A percentile compares a stretch with the other conserved stretches of the same genome.
Conservation (phyloP, 1,140 invertebrate genomes). For the Drosophila funebris region DNA sequence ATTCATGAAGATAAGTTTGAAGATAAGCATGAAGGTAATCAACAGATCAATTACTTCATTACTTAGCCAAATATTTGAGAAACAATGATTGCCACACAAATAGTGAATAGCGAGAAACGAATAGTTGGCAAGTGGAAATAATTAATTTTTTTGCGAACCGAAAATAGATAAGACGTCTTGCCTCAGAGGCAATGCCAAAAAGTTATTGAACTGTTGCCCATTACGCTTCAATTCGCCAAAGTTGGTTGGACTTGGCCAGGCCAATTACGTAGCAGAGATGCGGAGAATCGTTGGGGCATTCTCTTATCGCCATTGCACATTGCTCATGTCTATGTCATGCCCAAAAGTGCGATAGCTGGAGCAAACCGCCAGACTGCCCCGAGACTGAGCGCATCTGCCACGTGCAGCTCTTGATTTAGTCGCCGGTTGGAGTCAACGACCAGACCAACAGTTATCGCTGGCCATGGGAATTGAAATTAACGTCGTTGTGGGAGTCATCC, state of each 20-base stretch:
- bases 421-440: conserved; percentile 60
- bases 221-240: conserved; percentile 66
- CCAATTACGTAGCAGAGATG: conserved; percentile 49
- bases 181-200: conserved; percentile 59
- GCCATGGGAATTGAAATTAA: conserved; percentile 69
- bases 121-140: conserved; percentile 11
- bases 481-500: conserved; percentile 29
- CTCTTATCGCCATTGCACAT: conserved; percentile 71
- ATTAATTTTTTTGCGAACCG: conserved; percentile 15
- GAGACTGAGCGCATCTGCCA: conserved; percentile 62
- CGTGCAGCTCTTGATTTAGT: conserved; percentile 71
- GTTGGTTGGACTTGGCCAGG: conserved; percentile 67
- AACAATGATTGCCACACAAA: not conserved
- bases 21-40: not conserved
- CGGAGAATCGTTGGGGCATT: conserved; percentile 15
- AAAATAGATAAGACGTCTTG: conserved; percentile 22
- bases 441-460: conserved; percentile 37
- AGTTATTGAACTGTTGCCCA: conserved; percentile 79
- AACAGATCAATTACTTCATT: not conserved
- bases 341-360: conserved; percentile 25
- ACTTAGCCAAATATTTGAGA: not conserved
- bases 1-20: too few species aligned
- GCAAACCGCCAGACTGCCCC: conserved; percentile 21
- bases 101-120: not conserved
- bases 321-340: conserved; percentile 70